Conservation (phyloP, 1,140 invertebrate genomes). For the Atopsyche davidsoni region DNA sequence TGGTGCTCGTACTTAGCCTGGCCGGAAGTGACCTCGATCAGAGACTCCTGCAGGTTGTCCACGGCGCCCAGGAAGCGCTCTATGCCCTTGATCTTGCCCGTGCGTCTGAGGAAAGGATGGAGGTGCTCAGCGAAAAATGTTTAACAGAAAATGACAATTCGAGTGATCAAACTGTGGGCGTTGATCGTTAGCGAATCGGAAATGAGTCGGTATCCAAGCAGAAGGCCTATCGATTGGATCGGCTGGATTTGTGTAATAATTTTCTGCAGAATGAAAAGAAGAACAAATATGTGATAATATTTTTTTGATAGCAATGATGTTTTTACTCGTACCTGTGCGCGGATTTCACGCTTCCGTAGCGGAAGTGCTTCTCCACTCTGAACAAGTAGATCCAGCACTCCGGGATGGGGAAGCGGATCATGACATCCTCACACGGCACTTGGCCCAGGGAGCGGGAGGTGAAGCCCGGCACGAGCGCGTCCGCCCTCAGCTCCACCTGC, state of each 20-base stretch:
- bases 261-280: neutral
- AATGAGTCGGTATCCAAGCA: too few relatives aligned
- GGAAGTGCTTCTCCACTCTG: constrained; percentile 95
- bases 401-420: constrained; percentile 94
- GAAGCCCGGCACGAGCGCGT: constrained; percentile 94
- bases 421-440: constrained; percentile 96
- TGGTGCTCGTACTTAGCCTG: constrained; percentile 99
- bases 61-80: constrained; percentile 90
- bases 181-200: neutral
- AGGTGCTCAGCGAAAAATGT: neutral
- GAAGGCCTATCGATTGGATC: too few relatives aligned
- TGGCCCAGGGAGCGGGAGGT: constrained; percentile 89
- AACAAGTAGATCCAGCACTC: constrained; percentile 99
- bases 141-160: neutral
- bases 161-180: neutral
- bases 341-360: constrained; percentile 98
- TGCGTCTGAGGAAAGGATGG: constrained; percentile 51
- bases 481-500: constrained; percentile 85
- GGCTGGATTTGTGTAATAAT: too few relatives aligned
- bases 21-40: constrained; percentile 97
- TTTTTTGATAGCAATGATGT: neutral
- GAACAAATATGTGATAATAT: constrained; percentile 1
- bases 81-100: constrained; percentile 89
- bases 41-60: constrained; percentile 81
- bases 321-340: constrained; percentile 80